These are phyloP conservation scores for Lasaia peninsularis DNA, from an alignment of 1,140 invertebrate species.

Conservation along the genomic window DNA sequence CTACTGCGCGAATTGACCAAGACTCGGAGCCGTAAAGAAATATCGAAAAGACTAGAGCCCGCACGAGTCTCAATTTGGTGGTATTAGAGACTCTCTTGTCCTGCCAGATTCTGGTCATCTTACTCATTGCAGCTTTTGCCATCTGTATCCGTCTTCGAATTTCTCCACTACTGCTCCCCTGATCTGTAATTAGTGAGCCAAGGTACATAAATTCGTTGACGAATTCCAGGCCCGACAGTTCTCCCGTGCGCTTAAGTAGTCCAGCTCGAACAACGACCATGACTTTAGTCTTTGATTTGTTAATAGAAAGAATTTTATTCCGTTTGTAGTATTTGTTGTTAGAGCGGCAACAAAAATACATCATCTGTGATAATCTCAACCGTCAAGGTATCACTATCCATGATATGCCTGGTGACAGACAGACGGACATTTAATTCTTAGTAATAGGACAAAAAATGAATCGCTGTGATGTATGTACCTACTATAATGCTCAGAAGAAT, in stretches of 20 bases:
- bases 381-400: no score
- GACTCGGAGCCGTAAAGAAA: slow-evolving; percentile 25
- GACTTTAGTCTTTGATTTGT: background rate
- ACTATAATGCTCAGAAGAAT: no score
- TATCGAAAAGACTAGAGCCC: slow-evolving; percentile 13
- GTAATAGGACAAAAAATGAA: no score
- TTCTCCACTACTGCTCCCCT: background rate
- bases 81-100: background rate
- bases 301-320: no score
- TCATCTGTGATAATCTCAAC: no score
- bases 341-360: no score
- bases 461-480: no score
- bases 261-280: background rate
- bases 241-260: background rate
- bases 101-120: slow-evolving; percentile 6
- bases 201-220: background rate
- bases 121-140: background rate
- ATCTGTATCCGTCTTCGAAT: background rate
- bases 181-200: background rate
- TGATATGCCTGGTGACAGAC: no score
- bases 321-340: no score
- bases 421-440: no score
- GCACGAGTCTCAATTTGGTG: slow-evolving; percentile 3
- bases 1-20: slow-evolving; percentile 21
- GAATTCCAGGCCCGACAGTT: background rate